A percentile compares a stretch with the other conserved stretches of the same genome.
Evolutionary conservation across 2,888 invertebrate genomes (phyloP).

Genomic region (Branchellion lobata): DNA sequence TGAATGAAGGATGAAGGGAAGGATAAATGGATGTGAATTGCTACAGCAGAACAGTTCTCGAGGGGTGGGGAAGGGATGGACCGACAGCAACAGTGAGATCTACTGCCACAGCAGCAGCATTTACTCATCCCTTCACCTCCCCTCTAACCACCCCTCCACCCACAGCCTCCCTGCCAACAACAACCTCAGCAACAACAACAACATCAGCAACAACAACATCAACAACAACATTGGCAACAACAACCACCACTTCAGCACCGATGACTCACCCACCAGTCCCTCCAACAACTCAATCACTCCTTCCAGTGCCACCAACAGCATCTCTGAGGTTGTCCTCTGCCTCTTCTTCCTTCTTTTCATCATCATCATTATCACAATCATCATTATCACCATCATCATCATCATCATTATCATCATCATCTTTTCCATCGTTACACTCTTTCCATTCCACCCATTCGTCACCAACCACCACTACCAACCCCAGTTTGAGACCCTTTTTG

Average conservation of each 20-base stretch:
- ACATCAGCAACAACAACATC: not conserved
- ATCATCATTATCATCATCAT: slow-evolving; percentile 24
- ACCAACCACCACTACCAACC: not conserved
- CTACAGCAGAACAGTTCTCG: not conserved
- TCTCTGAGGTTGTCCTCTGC: slow-evolving; percentile 32
- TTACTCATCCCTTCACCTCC: not conserved
- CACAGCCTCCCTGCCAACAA: not conserved
- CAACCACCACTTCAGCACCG: not conserved
- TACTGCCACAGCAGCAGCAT: not conserved
- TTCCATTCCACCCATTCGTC: not conserved
- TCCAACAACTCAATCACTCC: slow-evolving; percentile 31
- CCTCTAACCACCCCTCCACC: not conserved
- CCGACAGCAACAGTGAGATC: not conserved
- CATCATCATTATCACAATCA: not conserved
- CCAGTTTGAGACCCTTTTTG: not conserved
- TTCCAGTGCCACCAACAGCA: slow-evolving; percentile 9
- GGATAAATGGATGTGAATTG: not conserved
- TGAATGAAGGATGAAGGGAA: too few species aligned
- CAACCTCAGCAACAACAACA: not conserved
- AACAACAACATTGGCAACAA: not conserved
- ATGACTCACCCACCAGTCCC: slow-evolving; percentile 2
- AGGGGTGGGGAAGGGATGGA: not conserved
- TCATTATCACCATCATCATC: slow-evolving; percentile 3
- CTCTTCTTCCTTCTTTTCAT: not conserved
- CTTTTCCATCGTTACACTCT: not conserved